phyloP scores from a whole-genome alignment of 2,888 invertebrate genomes.

The Rapana venosa region DNA sequence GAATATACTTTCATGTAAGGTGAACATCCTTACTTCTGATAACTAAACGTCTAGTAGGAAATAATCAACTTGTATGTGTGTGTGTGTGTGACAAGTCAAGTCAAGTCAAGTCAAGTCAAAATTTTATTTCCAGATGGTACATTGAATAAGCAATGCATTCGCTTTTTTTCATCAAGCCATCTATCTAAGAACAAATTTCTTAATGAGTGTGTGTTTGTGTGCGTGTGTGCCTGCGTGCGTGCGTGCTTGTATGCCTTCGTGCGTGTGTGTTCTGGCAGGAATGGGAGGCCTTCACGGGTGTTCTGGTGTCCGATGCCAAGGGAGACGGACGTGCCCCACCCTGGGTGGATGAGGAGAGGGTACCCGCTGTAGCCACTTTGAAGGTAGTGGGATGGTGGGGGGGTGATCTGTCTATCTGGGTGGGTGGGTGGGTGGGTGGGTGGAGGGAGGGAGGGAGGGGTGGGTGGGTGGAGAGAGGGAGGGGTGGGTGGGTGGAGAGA shows the following conservation, averaged over 20 bases:
- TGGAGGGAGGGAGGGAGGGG: not conserved
- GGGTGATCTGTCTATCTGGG: not conserved
- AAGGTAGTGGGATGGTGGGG: conserved; percentile 70
- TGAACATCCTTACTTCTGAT: too few species aligned
- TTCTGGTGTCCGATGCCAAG: conserved; percentile 80
- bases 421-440: not conserved
- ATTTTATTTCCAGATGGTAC: too few species aligned
- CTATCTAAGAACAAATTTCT: too few species aligned
- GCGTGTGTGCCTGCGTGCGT: too few species aligned
- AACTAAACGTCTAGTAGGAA: too few species aligned
- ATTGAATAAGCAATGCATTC: too few species aligned
- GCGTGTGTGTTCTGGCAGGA: conserved; percentile 80
- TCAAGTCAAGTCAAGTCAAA: too few species aligned
- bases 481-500: not conserved
- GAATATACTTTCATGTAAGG: too few species aligned
- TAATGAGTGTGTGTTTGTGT: not conserved
- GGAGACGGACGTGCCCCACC: conserved; percentile 80
- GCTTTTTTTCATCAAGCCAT: too few species aligned
- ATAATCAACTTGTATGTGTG: too few species aligned
- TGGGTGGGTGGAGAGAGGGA: not conserved
- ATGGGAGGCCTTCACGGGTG: conserved; percentile 88
- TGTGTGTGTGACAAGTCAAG: too few species aligned
- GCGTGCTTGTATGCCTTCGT: too few species aligned
- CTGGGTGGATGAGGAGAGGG: conserved; percentile 85
- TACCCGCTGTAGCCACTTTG: conserved; percentile 78